Base-by-base conservation (phyloP, 1,140 invertebrate genomes). In the Alviniconcha marisindica region DNA sequence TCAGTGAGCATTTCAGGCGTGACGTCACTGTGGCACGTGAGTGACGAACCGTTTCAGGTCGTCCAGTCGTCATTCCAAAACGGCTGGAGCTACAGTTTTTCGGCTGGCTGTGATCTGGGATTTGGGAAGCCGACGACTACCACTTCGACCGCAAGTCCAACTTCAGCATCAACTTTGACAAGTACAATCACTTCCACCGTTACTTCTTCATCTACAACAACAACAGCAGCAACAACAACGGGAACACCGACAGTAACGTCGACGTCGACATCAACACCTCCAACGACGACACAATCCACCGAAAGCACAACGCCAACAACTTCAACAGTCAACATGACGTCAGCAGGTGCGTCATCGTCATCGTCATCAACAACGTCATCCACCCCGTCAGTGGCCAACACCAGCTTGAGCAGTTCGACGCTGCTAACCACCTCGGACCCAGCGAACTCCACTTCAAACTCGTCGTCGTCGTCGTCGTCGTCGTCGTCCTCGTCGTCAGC, bases 11-110 rank as follows among this genome's bases (percentile, higher is more conserved):
- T 71, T 14, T 40, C 69, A 1, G 69, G 69, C 5, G 69, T 71
- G 69, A 71, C 36, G 69, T 71, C 69, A 71, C 18, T 71, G 69
- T 71, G 69, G 69, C 69, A 71, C 69, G 69, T 40, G 36, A 71
- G 69, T 24, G 69, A 40, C 33, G 36, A 71, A 21, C 69, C 33
- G 18, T 71, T 71, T 71, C 69, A 71, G 69, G 69, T 71, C 33
- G 5, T 71, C 3, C 69, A 71, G 69, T 71, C 69, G 1, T 33
- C 69, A 1, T 15, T 33, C 7, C 5, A 18, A 7, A 33, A 18
- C 15, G 69, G 36, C 24, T 71, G 69, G 69, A 36, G 31, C 14
- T 71, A 71, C 69, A 71, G 33, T 21, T 71, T 71, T 40, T 71
- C 69, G 1, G 69, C 69, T 15, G 69, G 69, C 31, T 71, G 69